Percentiles rank a stretch among this genome's conserved stretches.
Evolutionary conservation across 2,888 invertebrate genomes (phyloP).

Genomic region (Cephus nigrinus): DNA sequence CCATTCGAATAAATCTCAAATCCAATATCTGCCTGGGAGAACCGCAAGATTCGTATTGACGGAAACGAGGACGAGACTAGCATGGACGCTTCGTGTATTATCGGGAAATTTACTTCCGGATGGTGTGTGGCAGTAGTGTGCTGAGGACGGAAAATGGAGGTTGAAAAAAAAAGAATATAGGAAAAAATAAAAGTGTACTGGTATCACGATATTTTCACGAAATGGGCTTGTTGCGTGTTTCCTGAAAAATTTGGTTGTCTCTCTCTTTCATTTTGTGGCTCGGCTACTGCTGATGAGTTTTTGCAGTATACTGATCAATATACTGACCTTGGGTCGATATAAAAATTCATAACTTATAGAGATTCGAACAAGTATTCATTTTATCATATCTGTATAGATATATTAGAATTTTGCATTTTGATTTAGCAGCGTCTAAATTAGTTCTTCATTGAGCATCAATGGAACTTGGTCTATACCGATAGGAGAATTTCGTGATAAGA

Average conservation of each 20-base stretch:
- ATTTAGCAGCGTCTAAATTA: not conserved
- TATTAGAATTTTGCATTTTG: no score
- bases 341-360: not conserved
- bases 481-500: not conserved
- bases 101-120: not conserved
- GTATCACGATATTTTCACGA: not conserved
- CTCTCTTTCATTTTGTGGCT: not conserved
- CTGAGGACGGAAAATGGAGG: not conserved
- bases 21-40: constrained; percentile 17
- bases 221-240: not conserved
- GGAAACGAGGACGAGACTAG: constrained; percentile 14
- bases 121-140: not conserved
- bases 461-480: not conserved
- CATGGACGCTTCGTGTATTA: not conserved
- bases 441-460: not conserved
- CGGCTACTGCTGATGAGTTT: not conserved
- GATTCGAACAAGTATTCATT: not conserved
- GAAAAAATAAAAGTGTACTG: not conserved
- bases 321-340: not conserved
- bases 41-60: constrained; percentile 17
- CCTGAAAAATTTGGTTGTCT: not conserved
- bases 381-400: not conserved
- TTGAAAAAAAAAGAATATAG: not conserved
- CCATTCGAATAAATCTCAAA: not conserved
- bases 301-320: no score